A percentile compares a stretch with the other conserved stretches of the same genome.
Conservation (phyloP, 1,140 invertebrate genomes). For the Centruroides sculpturatus region DNA sequence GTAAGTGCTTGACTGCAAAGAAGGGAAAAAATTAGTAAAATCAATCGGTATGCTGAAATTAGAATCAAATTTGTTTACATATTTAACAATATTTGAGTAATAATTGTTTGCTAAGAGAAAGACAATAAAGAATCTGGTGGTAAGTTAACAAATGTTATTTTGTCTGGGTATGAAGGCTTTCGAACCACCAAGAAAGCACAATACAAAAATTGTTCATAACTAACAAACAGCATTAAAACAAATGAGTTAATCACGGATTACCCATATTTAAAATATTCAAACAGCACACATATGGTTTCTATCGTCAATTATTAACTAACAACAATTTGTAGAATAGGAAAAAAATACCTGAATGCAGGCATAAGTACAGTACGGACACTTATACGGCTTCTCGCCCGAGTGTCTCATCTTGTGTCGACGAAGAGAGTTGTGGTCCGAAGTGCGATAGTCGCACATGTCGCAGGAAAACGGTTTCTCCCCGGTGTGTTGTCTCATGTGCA, state of each 20-base stretch:
- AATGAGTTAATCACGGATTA: not conserved
- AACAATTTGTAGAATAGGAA: not conserved
- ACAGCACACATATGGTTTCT: not conserved
- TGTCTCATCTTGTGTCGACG: slow-evolving; percentile 26
- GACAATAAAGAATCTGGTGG: no score
- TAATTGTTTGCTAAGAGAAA: no score
- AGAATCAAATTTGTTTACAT: no score
- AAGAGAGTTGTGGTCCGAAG: slow-evolving; percentile 25
- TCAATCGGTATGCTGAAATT: not conserved
- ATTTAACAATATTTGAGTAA: no score
- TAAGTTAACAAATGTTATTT: not conserved
- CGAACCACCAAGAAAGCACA: no score
- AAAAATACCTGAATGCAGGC: slow-evolving; percentile 38
- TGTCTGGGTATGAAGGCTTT: not conserved
- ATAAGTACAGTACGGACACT: slow-evolving; percentile 32
- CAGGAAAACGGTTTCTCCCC: slow-evolving; percentile 46
- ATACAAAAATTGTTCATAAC: no score
- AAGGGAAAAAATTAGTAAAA: not conserved
- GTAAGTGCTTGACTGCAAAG: slow-evolving; percentile 39
- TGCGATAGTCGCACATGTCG: slow-evolving; percentile 30
- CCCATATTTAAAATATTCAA: not conserved
- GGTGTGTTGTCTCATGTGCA: slow-evolving; percentile 36
- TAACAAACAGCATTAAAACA: not conserved
- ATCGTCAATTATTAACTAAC: not conserved
- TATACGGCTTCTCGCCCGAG: slow-evolving; percentile 34